Evolutionary conservation across 2,113 vertebrate genomes (phyloP).

Genomic region (Rissa tridactyla): DNA sequence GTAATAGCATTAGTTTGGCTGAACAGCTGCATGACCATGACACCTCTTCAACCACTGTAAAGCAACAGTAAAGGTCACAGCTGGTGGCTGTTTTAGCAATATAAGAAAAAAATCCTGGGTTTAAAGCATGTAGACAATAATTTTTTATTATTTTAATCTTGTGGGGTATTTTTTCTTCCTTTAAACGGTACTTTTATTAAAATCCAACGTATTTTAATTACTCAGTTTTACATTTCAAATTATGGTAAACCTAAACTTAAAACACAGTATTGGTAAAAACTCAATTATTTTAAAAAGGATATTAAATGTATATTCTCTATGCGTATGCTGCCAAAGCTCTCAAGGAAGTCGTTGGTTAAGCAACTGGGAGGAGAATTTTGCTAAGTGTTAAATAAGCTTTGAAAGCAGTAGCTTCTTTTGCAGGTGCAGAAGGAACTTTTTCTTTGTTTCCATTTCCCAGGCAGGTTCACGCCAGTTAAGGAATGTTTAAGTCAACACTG

Average conservation of each 20-base stretch:
- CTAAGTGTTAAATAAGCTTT: neutral
- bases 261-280: neutral
- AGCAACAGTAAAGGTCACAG: neutral
- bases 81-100: neutral
- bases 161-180: fast-evolving
- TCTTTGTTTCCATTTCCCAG: neutral
- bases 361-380: neutral
- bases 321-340: neutral
- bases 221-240: neutral
- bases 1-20: neutral
- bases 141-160: neutral
- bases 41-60: neutral
- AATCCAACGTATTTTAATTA: neutral
- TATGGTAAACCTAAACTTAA: neutral
- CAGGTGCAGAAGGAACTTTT: neutral
- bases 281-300: neutral
- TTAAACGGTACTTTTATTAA: neutral
- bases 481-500: neutral
- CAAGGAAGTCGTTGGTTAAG: neutral
- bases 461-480: neutral
- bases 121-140: neutral
- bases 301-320: neutral
- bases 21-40: neutral
- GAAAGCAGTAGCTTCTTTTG: conserved; percentile 4
- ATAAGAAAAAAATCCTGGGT: neutral